Percentiles rank a stretch among this genome's conserved stretches.
Conservation (phyloP, 2,888 invertebrate genomes). For the Octonoba sinensis region DNA sequence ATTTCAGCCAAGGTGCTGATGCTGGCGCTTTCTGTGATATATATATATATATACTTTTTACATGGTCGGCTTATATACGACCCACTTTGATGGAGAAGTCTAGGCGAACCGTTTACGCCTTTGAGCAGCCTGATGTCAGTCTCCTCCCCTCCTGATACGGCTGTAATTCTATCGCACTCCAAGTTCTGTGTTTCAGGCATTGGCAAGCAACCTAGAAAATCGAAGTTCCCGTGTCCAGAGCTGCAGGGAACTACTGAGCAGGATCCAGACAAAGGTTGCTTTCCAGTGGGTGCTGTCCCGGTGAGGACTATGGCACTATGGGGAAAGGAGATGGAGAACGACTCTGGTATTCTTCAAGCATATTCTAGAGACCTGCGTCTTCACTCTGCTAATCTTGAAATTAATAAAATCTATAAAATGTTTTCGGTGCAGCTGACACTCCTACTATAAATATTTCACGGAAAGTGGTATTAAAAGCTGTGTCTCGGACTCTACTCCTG, state of each 20-base stretch:
- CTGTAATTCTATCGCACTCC: not conserved
- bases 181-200: not conserved
- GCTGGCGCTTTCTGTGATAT: constrained; percentile 1
- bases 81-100: not conserved
- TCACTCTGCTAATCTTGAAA: not conserved
- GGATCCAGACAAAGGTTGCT: not conserved
- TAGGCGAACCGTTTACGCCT: not conserved
- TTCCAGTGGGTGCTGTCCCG: not conserved
- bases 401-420: not conserved
- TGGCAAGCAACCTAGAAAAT: not conserved
- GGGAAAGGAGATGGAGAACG: not conserved
- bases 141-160: not conserved
- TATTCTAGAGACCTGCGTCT: not conserved
- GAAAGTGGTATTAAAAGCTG: not conserved
- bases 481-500: not conserved
- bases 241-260: not conserved
- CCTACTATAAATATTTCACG: not conserved
- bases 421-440: not conserved
- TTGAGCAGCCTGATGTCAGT: not conserved
- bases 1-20: not conserved
- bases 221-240: constrained; percentile 1
- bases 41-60: not conserved
- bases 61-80: not conserved
- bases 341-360: not conserved
- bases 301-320: not conserved